Percentiles rank a stretch among this genome's conserved stretches.
These are phyloP conservation scores for Diplogasteroides magnus DNA, from an alignment of 1,140 invertebrate species.

Conservation along the genomic window DNA sequence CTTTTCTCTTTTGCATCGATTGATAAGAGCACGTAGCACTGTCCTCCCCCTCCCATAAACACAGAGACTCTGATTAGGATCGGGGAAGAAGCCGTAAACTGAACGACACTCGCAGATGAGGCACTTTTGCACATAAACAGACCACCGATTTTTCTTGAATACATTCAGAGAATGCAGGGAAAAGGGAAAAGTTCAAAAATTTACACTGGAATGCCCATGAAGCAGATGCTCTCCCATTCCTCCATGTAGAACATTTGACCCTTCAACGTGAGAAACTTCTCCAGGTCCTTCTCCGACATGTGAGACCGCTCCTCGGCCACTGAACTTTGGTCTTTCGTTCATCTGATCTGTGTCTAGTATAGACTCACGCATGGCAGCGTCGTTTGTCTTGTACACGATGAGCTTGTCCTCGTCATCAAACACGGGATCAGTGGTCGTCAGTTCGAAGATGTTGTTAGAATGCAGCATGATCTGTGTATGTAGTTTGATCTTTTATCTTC, in stretches of 20 bases:
- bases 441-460: conserved; percentile 90
- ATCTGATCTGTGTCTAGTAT: background rate
- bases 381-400: conserved; percentile 10
- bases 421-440: conserved; percentile 78
- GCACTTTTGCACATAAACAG: too few relatives aligned
- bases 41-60: too few relatives aligned
- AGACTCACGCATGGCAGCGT: conserved; percentile 11
- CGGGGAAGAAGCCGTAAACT: too few relatives aligned
- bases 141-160: too few relatives aligned
- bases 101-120: too few relatives aligned
- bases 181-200: conserved; percentile 12
- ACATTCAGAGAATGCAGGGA: too few relatives aligned
- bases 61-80: too few relatives aligned
- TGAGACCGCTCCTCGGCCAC: conserved; percentile 61
- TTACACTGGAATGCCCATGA: conserved; percentile 81
- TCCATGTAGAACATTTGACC: conserved; percentile 98
- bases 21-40: too few relatives aligned
- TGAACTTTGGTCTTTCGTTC: background rate
- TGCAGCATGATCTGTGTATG: conserved; percentile 71
- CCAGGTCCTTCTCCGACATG: conserved; percentile 64
- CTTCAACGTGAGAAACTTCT: conserved; percentile 61
- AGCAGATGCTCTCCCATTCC: conserved; percentile 93
- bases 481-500: too few relatives aligned
- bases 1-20: too few relatives aligned
- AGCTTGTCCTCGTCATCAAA: conserved; percentile 29